phyloP scores from a whole-genome alignment of 2,888 invertebrate genomes.

The Colletes collaris region DNA sequence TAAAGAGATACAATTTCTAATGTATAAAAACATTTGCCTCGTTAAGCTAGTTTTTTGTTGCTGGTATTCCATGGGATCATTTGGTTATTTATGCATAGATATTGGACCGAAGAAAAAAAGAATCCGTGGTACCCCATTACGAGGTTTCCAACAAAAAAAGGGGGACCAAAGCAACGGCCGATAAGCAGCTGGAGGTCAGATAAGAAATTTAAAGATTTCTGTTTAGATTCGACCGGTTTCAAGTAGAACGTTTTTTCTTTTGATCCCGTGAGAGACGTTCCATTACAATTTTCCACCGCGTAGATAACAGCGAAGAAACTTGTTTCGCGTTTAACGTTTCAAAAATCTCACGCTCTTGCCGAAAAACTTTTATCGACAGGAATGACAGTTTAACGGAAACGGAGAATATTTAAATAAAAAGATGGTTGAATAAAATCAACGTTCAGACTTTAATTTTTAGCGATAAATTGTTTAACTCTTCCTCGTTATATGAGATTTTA shows the following conservation, averaged over 20 bases:
- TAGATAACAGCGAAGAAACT: no score
- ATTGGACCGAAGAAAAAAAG: conserved; percentile 36
- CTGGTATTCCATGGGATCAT: conserved; percentile 29
- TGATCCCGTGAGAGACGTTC: neutral
- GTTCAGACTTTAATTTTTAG: no score
- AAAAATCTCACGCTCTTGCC: neutral
- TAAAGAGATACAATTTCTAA: no score
- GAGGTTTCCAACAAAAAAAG: conserved; percentile 38
- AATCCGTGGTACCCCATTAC: conserved; percentile 35
- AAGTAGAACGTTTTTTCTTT: conserved; percentile 10
- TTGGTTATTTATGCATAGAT: conserved; percentile 56
- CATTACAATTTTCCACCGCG: neutral
- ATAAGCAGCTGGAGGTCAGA: conserved; percentile 61
- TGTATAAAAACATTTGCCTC: no score
- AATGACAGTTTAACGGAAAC: neutral
- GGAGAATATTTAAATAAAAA: no score
- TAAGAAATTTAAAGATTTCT: conserved; percentile 55
- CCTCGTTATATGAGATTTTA: no score
- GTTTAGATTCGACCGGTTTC: conserved; percentile 32
- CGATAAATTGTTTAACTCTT: no score
- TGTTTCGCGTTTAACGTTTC: neutral
- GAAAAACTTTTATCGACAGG: neutral
- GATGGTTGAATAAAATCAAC: no score
- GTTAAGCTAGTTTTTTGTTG: conserved; percentile 1
- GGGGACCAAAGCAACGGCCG: conserved; percentile 52